These are phyloP conservation scores for Pecten maximus DNA, from an alignment of 2,888 invertebrate genomes.

Conservation along the genomic window DNA sequence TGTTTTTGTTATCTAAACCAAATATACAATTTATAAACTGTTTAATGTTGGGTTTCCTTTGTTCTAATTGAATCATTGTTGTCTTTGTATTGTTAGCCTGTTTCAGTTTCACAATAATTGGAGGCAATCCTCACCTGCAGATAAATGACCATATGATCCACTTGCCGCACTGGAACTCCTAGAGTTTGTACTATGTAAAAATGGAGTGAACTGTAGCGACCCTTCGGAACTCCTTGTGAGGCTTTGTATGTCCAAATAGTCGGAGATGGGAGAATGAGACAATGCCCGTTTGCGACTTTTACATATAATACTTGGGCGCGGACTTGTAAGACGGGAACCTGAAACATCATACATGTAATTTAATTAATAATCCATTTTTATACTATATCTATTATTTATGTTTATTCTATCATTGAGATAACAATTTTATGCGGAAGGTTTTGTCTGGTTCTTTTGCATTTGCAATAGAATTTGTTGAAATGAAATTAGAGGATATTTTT, in stretches of 20 bases:
- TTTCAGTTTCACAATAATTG: no score
- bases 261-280: constrained; percentile 95
- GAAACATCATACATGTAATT: constrained; percentile 55
- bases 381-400: no score
- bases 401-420: no score
- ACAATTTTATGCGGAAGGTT: no score
- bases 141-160: constrained; percentile 97
- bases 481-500: no score
- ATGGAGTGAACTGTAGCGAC: constrained; percentile 86
- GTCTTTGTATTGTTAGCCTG: no score
- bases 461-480: no score
- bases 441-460: no score
- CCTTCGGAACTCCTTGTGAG: constrained; percentile 97
- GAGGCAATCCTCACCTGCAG: constrained; percentile 88
- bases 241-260: constrained; percentile 96
- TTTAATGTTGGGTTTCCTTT: no score
- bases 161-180: constrained; percentile 87
- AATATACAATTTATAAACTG: no score
- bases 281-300: constrained; percentile 92
- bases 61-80: no score
- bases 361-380: neutral
- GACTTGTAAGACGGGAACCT: constrained; percentile 89
- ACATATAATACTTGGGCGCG: constrained; percentile 84
- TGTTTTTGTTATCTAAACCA: no score
- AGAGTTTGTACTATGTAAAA: constrained; percentile 74